phyloP scores from a whole-genome alignment of 2,797 vertebrate genomes.

The Sparidentex hasta region DNA sequence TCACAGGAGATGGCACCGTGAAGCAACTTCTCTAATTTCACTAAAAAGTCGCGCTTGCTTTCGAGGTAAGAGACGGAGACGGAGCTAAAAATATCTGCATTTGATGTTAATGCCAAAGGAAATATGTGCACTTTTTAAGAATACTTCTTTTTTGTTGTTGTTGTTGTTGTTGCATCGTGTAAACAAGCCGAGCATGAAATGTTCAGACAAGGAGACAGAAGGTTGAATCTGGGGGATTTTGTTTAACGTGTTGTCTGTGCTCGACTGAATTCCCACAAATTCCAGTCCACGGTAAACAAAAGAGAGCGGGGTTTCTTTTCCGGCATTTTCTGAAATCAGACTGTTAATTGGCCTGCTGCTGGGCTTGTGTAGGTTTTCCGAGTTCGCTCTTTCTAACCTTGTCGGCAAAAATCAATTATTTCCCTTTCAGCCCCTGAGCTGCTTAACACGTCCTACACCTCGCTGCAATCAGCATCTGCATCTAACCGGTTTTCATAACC shows the following conservation, averaged over 20 bases:
- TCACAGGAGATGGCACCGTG: conserved; percentile 73
- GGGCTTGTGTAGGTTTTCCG: conserved; percentile 50
- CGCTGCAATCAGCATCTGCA: conserved; percentile 55
- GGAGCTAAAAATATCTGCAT: conserved; percentile 66
- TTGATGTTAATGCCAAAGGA: conserved; percentile 57
- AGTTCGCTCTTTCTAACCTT: conserved; percentile 56
- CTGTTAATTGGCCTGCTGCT: conserved; percentile 59
- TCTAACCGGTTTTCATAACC: conserved; percentile 45
- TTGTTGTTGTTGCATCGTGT: conserved; percentile 1
- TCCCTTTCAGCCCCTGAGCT: conserved; percentile 59
- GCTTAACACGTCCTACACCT: conserved; percentile 36
- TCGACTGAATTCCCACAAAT: conserved; percentile 15
- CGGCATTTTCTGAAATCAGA: conserved; percentile 27
- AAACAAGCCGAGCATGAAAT: conserved; percentile 31
- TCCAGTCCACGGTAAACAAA: conserved; percentile 15
- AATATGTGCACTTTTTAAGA: conserved; percentile 34
- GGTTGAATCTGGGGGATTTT: conserved; percentile 26
- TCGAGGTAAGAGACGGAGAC: conserved; percentile 71
- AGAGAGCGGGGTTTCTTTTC: background rate
- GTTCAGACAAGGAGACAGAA: conserved; percentile 7
- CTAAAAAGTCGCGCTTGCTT: conserved; percentile 71
- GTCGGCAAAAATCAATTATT: conserved; percentile 71
- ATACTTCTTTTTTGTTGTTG: conserved; percentile 13
- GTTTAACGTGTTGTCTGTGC: background rate
- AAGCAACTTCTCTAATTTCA: conserved; percentile 61